These are phyloP conservation scores for Oenanthe oenanthe DNA, from an alignment of 2,113 vertebrate genomes.

Conservation along the genomic window DNA sequence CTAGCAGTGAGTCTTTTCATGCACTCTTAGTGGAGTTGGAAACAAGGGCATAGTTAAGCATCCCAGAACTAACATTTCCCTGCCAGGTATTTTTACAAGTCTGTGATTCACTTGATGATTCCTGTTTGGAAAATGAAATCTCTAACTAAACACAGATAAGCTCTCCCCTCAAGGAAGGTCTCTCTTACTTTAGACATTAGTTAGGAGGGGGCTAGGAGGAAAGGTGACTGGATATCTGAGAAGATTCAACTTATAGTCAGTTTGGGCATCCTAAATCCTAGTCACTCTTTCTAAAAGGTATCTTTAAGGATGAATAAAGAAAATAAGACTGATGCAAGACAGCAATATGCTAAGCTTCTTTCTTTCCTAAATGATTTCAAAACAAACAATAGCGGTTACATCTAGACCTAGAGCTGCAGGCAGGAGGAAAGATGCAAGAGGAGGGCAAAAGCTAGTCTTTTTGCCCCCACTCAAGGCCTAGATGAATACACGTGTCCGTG, in stretches of 20 bases:
- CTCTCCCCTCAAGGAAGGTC: not conserved
- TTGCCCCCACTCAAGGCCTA: not conserved
- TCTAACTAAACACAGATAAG: constrained; percentile 21
- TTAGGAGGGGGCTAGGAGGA: not conserved
- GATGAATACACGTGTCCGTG: fast-evolving
- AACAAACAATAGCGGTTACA: not conserved
- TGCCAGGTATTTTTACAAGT: constrained; percentile 46
- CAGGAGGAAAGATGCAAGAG: not conserved
- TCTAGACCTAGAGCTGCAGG: not conserved
- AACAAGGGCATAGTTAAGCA: constrained; percentile 55
- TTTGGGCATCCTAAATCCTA: not conserved
- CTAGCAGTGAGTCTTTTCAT: not conserved
- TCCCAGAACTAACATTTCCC: not conserved
- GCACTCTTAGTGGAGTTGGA: not conserved
- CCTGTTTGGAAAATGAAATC: not conserved
- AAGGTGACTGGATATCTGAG: not conserved
- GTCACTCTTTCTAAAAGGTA: not conserved
- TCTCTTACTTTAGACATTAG: not conserved
- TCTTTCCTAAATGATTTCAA: not conserved
- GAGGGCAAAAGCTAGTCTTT: not conserved
- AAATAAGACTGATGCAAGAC: not conserved
- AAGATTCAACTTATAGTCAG: not conserved
- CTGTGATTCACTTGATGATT: constrained; percentile 16
- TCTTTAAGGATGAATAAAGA: not conserved
- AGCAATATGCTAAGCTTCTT: not conserved